Base-by-base conservation (phyloP, 2,888 invertebrate genomes). In the Caenorhabditis sinica region DNA sequence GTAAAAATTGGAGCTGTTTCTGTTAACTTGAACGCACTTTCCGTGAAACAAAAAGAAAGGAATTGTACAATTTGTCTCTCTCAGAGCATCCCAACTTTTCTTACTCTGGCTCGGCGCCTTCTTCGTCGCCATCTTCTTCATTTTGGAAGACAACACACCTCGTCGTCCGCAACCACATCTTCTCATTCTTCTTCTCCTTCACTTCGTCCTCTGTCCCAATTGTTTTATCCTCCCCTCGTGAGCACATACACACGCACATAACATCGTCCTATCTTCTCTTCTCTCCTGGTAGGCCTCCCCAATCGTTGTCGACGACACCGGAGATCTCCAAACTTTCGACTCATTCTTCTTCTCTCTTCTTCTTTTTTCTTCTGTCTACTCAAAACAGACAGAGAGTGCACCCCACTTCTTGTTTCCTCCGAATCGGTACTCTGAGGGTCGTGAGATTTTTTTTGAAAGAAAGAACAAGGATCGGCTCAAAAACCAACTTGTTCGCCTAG, bases 301-400 rank as follows among this genome's bases (percentile, higher is more conserved):
- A 49, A 60, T 61, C 76, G 49, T 51, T 36, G 60, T 49, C 69
- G 61, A 51, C 77, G 69, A 77, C 71, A 77, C 77, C 77, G 77
- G 77, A 77, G 71, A 77, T 77, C 76, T 77, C 69, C 77, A 77
- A 77, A 77, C 77, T 77, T 77, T 77, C 71, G 77, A 71, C 77
- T 77, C 77, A 53, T 68, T 76, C 76, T 60, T 45, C 58, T 40
- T 45, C 23, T 17, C 17, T 45, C 17, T 4, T 56, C 25, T 25
- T 63, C 63, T 63, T 40, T n/a, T 28, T 53, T 23, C 25, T 65
- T 56, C 56, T 69, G 56, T 56, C 56, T 69, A 56, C 40, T 3
- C 69, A 20, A 49, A 49, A 49, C 49, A 36, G 15, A 69, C 4
- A 63, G 25, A 61, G 33, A 58, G 75, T 58, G 45, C 75, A 65